phyloP scores from a whole-genome alignment of 2,113 vertebrate genomes.

The Silurus asotus region DNA sequence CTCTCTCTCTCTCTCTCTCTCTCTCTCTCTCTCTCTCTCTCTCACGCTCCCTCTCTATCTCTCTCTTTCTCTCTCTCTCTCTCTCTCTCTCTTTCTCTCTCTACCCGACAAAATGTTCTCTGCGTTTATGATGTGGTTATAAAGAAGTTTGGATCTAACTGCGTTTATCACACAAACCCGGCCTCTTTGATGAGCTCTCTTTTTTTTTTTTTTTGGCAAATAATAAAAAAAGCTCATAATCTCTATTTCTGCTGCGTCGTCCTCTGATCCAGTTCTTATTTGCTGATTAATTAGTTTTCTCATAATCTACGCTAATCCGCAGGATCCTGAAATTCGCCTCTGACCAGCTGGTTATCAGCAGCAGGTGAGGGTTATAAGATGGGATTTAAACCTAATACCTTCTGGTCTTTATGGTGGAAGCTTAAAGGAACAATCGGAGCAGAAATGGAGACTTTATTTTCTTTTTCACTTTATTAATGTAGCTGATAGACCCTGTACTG shows the following conservation, averaged over 20 bases:
- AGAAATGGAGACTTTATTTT: background rate
- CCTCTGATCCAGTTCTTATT: background rate
- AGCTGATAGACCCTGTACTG: background rate
- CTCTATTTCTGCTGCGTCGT: background rate
- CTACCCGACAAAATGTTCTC: background rate
- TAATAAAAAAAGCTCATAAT: background rate
- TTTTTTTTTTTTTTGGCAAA: background rate
- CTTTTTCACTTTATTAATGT: background rate
- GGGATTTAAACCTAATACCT: background rate
- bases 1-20: too few species aligned
- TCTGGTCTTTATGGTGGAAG: background rate
- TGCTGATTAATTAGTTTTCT: background rate
- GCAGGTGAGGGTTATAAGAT: background rate
- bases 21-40: too few species aligned
- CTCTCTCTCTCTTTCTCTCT: too few species aligned
- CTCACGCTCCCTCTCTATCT: too few species aligned
- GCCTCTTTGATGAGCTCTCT: background rate
- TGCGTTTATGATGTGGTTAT: background rate
- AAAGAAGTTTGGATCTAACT: background rate
- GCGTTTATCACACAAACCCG: background rate
- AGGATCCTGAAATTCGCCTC: constrained; percentile 28
- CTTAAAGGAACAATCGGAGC: background rate
- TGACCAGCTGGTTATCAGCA: background rate
- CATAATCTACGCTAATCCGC: constrained; percentile 46
- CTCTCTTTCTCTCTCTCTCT: too few species aligned